phyloP scores from a whole-genome alignment of 2,888 invertebrate species.

The Hymenopus coronatus region DNA sequence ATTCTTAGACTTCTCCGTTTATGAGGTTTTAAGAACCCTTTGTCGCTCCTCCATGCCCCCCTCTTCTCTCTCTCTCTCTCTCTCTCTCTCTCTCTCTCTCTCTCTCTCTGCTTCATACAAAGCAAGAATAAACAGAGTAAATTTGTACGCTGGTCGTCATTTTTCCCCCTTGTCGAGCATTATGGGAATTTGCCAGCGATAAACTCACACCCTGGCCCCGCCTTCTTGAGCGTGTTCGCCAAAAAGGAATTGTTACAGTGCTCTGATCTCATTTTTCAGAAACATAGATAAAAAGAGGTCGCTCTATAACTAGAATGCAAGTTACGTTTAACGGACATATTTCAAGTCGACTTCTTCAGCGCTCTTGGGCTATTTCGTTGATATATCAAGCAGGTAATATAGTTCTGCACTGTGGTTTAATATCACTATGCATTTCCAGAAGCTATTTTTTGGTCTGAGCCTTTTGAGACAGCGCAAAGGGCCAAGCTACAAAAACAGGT shows the following conservation, averaged over 20 bases:
- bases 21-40: background rate
- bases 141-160: background rate
- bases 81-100: no score
- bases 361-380: no score
- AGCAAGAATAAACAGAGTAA: background rate
- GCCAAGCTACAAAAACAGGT: no score
- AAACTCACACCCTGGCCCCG: background rate
- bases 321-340: background rate
- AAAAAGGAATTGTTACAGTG: background rate
- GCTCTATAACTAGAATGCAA: background rate
- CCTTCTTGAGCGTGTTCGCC: background rate
- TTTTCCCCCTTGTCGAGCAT: background rate
- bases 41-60: no score
- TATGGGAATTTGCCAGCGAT: background rate
- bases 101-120: background rate
- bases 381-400: no score
- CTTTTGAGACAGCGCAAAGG: no score
- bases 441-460: no score
- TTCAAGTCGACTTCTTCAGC: no score
- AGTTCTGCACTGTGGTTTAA: no score
- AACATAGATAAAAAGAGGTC: background rate
- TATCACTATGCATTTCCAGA: no score
- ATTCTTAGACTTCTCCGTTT: background rate
- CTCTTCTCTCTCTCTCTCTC: no score
- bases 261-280: background rate